Evolutionary conservation across 1,140 invertebrate species (phyloP), one percentile per base, ranked within the genome.

Genomic region (Medauroidea extradentata): DNA sequence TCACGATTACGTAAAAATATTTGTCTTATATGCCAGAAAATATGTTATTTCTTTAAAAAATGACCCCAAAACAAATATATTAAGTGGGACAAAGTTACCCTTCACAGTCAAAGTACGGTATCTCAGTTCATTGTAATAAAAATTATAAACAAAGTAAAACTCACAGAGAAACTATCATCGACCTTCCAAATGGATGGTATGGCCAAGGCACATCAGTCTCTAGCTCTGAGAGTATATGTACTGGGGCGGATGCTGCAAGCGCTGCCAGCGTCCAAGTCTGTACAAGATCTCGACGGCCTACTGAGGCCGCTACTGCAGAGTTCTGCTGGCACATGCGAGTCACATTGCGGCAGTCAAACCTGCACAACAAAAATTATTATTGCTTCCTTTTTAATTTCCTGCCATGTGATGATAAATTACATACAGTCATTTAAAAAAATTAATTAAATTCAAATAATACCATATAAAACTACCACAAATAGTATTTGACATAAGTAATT

Each of bases 221-320:
- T 39, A 77, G 73, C 73, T 65, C 65, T 67, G 71, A 72, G 62
- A 62, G 71, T 56, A 67, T 63, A 24, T 61, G 70, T 52, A 51
- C 66, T 71, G 21, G 65, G 64, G 9, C 34, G 25, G 34, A 39
- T 1, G 83, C 82, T 42, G 87, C 85, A 34, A 91, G 73, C 63
- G 86, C 84, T 13, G 90, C 87, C 58, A 95, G 73, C 14, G 83
- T 84, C 93, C 93, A 95, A 41, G 91, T 82, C 73, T 94, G 90
- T 16, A 90, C 84, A 41, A 96, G 73, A 75, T 96, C 94, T 61
- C 83, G 79, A 39, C 93, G 82, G 7, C 88, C 89, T 48, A 88
- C 76, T 21, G 81, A 77, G 7, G 83, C 81, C 19, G 93, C 91
- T 5, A 87, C 79, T 61, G 83, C 81, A 18, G 88, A 86, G 79